Conservation (phyloP, 2,888 invertebrate genomes). For the Drosophila heteroneura region DNA sequence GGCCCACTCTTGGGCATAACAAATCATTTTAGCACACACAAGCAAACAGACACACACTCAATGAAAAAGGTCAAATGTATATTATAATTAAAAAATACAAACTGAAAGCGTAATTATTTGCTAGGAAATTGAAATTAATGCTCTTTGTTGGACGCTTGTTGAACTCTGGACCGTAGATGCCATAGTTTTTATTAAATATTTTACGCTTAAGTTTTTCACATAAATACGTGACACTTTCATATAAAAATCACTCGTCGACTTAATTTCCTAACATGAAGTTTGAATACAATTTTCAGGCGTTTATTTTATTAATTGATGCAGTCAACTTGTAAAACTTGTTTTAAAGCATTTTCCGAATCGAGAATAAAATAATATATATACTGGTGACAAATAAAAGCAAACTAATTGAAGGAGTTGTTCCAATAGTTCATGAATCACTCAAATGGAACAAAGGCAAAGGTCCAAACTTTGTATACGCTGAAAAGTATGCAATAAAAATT, state of each 20-base stretch:
- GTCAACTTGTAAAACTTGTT: background rate
- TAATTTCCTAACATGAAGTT: background rate
- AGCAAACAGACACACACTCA: conserved; percentile 18
- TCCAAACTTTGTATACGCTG: background rate
- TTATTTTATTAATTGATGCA: background rate
- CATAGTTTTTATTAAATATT: conserved; percentile 14
- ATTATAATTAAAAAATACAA: conserved; percentile 59
- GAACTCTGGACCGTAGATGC: conserved; percentile 4
- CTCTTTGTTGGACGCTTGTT: conserved; percentile 26
- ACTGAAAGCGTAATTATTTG: conserved; percentile 68
- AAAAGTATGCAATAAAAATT: conserved; percentile 13
- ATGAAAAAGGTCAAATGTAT: conserved; percentile 57
- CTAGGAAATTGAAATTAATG: conserved; percentile 69
- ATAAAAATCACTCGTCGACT: background rate
- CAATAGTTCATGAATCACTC: background rate
- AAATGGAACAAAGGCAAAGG: background rate
- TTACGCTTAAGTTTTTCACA: background rate
- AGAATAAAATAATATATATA: background rate
- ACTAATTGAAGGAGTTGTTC: background rate
- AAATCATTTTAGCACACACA: conserved; percentile 12
- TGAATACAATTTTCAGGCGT: too few species aligned
- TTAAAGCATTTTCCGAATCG: too few species aligned
- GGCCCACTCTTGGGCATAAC: conserved; percentile 16
- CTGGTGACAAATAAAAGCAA: background rate
- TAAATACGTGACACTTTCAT: conserved; percentile 17